Evolutionary conservation across 1,140 invertebrate genomes (phyloP).

Genomic region (Drosophila persimilis): DNA sequence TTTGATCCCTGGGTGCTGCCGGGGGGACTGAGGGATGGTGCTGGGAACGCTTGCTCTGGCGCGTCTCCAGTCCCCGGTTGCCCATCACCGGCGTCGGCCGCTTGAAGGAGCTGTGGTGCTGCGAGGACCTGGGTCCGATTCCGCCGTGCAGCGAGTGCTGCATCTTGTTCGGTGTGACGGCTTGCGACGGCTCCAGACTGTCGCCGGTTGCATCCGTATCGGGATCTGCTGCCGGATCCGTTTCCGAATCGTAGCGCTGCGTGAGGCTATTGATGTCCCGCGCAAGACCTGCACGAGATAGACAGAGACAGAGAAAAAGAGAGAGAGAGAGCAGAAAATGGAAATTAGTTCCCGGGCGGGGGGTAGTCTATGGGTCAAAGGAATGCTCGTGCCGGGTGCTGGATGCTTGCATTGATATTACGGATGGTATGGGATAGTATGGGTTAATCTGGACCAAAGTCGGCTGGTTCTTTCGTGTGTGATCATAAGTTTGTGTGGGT

Average conservation of each 20-base stretch:
- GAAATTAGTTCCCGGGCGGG: conserved; percentile 3
- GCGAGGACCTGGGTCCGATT: conserved; percentile 61
- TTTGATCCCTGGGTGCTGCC: too few species aligned
- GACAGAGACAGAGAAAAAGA: not conserved
- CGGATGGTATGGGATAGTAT: too few species aligned
- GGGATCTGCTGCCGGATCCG: conserved; percentile 86
- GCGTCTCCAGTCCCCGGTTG: conserved; percentile 83
- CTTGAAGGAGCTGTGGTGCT: conserved; percentile 84
- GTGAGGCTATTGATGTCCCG: conserved; percentile 78
- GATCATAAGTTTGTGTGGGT: not conserved
- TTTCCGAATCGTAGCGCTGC: conserved; percentile 84
- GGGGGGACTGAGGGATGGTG: conserved; percentile 81
- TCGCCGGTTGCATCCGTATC: conserved; percentile 85
- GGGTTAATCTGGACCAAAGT: too few species aligned
- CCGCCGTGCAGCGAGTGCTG: conserved; percentile 77
- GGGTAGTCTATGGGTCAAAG: not conserved
- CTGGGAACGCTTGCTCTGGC: conserved; percentile 86
- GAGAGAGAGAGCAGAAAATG: conserved; percentile 3
- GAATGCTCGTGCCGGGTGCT: conserved; percentile 60
- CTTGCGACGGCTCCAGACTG: conserved; percentile 67
- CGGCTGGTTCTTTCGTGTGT: conserved; percentile 8
- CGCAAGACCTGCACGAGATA: conserved; percentile 58
- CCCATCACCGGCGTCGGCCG: conserved; percentile 85
- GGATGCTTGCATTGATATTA: conserved; percentile 12
- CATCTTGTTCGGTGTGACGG: conserved; percentile 61